A percentile compares a stretch with the other conserved stretches of the same genome.
Conservation (phyloP, 2,888 invertebrate genomes). For the Stratiomys singularior region DNA sequence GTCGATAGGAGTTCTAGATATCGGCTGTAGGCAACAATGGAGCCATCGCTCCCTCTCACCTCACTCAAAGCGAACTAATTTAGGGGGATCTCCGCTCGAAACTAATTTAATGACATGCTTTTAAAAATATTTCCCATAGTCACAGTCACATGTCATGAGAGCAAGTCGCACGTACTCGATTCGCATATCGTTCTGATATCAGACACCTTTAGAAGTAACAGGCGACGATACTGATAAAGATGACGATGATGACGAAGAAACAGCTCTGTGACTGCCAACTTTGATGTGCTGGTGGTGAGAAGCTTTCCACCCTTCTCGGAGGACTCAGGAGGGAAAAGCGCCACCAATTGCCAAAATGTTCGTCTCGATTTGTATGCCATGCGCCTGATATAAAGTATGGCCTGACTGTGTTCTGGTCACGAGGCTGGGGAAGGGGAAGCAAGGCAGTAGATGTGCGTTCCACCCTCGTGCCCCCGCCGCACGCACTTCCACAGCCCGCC, state of each 20-base stretch:
- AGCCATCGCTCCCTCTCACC: too few species aligned
- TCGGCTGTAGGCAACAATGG: too few species aligned
- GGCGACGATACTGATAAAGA: slow-evolving; percentile 11
- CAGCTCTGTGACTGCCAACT: neutral
- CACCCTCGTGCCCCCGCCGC: neutral
- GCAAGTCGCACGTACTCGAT: neutral
- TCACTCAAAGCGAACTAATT: slow-evolving; percentile 8
- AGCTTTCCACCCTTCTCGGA: neutral
- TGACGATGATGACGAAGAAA: neutral
- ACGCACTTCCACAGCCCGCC: slow-evolving; percentile 21
- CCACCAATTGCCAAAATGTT: too few species aligned
- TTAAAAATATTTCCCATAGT: slow-evolving; percentile 13
- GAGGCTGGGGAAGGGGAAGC: neutral
- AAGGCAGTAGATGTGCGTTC: neutral
- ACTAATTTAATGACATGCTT: slow-evolving; percentile 21
- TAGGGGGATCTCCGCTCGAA: neutral
- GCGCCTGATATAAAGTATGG: neutral
- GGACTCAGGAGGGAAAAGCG: too few species aligned
- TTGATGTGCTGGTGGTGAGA: neutral
- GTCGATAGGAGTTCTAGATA: too few species aligned
- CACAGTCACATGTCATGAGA: neutral
- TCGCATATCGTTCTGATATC: neutral
- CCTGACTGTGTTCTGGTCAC: neutral
- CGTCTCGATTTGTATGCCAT: neutral
- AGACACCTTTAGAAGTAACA: neutral